Percentiles rank a stretch among this genome's conserved stretches.
Evolutionary conservation across 2,888 invertebrate species (phyloP).

Genomic region (Gymnoscelis rufifasciata): DNA sequence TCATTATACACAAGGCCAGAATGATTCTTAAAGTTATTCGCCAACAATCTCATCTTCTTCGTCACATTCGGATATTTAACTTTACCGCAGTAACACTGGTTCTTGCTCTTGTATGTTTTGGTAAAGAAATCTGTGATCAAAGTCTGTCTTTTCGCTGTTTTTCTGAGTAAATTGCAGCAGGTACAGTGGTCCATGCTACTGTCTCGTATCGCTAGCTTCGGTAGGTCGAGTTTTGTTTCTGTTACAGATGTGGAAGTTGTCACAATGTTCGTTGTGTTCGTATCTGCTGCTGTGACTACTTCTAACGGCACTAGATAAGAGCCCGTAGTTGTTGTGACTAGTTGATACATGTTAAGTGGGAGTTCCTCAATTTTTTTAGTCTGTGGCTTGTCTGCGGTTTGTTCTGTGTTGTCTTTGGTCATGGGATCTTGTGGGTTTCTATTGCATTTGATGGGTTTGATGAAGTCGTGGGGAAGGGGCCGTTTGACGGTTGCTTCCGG

Average conservation of each 20-base stretch:
- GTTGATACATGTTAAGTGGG: constrained; percentile 33
- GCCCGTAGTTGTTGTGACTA: constrained; percentile 41
- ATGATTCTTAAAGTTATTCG: constrained; percentile 42
- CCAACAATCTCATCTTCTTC: constrained; percentile 50
- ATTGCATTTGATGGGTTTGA: constrained; percentile 32
- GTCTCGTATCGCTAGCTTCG: neutral
- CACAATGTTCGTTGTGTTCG: neutral
- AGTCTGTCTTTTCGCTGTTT: constrained; percentile 48
- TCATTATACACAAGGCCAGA: constrained; percentile 34
- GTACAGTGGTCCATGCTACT: constrained; percentile 42
- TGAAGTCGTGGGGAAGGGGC: constrained; percentile 52
- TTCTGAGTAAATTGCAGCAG: constrained; percentile 53
- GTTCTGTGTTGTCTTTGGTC: constrained; percentile 21
- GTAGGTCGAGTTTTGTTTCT: neutral
- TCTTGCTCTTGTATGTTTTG: constrained; percentile 1
- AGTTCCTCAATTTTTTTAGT: constrained; percentile 10
- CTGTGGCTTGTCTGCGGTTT: constrained; percentile 34
- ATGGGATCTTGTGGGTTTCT: constrained; percentile 13
- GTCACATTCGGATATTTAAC: constrained; percentile 46
- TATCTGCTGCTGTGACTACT: constrained; percentile 22
- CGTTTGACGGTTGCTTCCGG: constrained; percentile 32
- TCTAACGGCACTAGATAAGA: constrained; percentile 40
- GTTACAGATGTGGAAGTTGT: neutral
- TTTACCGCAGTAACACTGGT: constrained; percentile 47
- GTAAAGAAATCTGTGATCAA: constrained; percentile 56